phyloP scores from a whole-genome alignment of 2,113 vertebrate species.

The Burhinus bistriatus region DNA sequence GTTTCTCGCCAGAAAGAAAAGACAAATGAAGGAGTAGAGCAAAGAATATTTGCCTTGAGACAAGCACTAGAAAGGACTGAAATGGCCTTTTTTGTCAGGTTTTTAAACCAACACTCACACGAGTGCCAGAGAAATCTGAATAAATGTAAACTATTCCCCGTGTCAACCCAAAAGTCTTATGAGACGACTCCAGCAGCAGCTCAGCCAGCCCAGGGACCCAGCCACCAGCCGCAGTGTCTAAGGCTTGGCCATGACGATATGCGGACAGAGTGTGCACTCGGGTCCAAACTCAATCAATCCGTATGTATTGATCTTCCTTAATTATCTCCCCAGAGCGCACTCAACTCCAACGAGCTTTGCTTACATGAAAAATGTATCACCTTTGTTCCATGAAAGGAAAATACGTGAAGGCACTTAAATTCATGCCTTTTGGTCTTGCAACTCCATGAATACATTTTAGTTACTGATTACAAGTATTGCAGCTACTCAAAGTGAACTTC shows the following conservation, averaged over 20 bases:
- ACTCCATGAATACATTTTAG: neutral
- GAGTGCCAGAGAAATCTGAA: neutral
- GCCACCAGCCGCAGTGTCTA: neutral
- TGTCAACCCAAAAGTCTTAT: fast-evolving
- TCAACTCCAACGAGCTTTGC: neutral
- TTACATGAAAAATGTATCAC: constrained; percentile 8
- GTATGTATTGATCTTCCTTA: constrained; percentile 1
- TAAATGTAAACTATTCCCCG: neutral
- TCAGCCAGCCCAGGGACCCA: neutral
- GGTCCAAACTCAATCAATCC: constrained; percentile 38
- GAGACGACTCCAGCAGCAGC: neutral
- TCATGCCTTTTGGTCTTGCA: neutral
- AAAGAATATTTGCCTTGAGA: neutral
- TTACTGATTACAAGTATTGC: neutral
- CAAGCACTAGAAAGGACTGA: neutral
- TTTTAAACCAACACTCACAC: neutral
- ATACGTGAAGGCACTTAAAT: neutral
- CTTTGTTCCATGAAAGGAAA: constrained; percentile 20
- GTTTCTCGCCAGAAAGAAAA: neutral
- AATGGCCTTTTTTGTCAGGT: neutral
- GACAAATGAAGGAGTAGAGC: neutral
- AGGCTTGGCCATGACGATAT: neutral
- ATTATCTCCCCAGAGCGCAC: constrained; percentile 22
- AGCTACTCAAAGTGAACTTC: neutral
- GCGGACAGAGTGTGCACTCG: neutral